Base-by-base conservation (phyloP, 2,888 invertebrate species). In the Rutpela maculata region DNA sequence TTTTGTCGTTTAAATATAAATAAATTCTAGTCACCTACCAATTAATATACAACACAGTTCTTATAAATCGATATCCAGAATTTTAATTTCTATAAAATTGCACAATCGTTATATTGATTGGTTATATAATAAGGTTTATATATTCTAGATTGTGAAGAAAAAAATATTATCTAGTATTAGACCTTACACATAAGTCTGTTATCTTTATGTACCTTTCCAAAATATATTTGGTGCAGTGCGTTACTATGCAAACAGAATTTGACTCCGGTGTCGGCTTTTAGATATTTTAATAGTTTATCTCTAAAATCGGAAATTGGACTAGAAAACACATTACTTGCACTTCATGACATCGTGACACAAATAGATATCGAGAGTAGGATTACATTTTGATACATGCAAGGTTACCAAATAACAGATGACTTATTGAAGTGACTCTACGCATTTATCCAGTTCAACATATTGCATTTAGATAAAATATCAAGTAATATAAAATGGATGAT, bases 31-130 rank as follows among this genome's bases (percentile, higher is more conserved):
- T 70, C 70, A n/a, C 22, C 59, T 50, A 43, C 43, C 70, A 50
- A 70, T 70, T 70, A 70, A 70, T 60, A 60, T 70, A 70, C 60
- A 60, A 70, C 43, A 43, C 38, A 70, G 38, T 43, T 38, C 22
- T 60, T 43, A 19, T 35, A 17, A 65, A 12, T 43, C 15, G 19
- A 65, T 18, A 50, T 6, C n/a, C 50, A 43, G 43, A 43, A 15
- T 43, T 43, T 15, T 15, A 43, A 43, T 43, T 43, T 43, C 12
- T 43, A 50, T n/a, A n/a, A 50, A 6, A 50, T 50, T 50, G 12
- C 50, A 50, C 50, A 50, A n/a, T n/a, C 6, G 50, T n/a, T n/a
- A 50, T n/a, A 50, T 50, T n/a, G n/a, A n/a, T n/a, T 50, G 50
- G 7, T 43, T 43, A 1, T 43, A 43, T 15, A 15, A 50, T 50